phyloP scores from a whole-genome alignment of 2,113 vertebrate species.

The Geothlypis trichas region DNA sequence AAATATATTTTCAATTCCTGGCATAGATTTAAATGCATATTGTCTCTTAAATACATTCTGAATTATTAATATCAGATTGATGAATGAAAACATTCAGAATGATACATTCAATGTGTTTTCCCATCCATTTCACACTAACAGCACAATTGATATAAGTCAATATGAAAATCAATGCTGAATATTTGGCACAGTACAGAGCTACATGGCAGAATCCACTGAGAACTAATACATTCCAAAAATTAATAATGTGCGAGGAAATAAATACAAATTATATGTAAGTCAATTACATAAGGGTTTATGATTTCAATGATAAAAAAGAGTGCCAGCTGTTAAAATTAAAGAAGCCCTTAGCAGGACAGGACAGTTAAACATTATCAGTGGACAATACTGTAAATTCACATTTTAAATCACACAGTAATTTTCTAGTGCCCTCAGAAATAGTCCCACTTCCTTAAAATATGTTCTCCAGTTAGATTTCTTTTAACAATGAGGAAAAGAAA shows the following conservation, averaged over 20 bases:
- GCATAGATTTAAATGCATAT: slow-evolving; percentile 3
- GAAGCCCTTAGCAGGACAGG: slow-evolving; percentile 1
- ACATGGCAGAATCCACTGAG: slow-evolving; percentile 12
- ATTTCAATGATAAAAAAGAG: slow-evolving; percentile 17
- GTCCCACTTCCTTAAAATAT: not conserved
- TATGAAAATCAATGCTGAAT: slow-evolving; percentile 49
- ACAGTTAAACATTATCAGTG: not conserved
- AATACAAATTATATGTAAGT: slow-evolving; percentile 41
- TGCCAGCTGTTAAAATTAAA: slow-evolving; percentile 48
- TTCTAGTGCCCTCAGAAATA: not conserved
- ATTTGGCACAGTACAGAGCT: not conserved
- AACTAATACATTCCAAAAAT: slow-evolving; percentile 33
- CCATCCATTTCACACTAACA: slow-evolving; percentile 34
- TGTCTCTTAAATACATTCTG: slow-evolving; percentile 29
- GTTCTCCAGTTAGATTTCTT: not conserved
- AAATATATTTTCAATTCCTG: slow-evolving; percentile 1
- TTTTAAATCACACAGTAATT: slow-evolving; percentile 2
- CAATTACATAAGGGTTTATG: slow-evolving; percentile 37
- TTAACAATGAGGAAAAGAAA: not conserved
- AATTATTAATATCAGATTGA: slow-evolving; percentile 48
- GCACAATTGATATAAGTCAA: slow-evolving; percentile 52
- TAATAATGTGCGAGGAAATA: slow-evolving; percentile 34
- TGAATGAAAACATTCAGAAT: slow-evolving; percentile 47
- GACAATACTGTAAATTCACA: not conserved
- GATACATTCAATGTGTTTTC: not conserved